Percentiles rank a stretch among this genome's conserved stretches.
phyloP scores from a whole-genome alignment of 2,113 vertebrate genomes.

The Aphyosemion australe region DNA sequence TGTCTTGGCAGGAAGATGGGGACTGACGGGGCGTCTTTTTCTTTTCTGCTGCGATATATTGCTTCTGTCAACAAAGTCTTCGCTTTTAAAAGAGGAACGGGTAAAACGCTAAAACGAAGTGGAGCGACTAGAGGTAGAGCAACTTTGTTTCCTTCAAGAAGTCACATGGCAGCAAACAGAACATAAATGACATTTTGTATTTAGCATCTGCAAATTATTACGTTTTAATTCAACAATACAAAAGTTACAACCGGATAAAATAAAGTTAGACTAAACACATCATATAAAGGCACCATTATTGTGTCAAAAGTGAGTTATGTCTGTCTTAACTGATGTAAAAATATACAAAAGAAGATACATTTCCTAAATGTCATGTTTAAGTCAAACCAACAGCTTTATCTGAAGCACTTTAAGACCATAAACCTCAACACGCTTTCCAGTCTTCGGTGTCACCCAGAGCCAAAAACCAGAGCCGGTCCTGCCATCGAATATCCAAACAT shows the following conservation, averaged over 20 bases:
- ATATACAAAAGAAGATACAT: constrained; percentile 30
- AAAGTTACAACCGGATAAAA: not conserved
- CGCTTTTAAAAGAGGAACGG: not conserved
- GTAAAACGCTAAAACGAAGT: constrained; percentile 19
- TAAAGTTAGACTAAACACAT: not conserved
- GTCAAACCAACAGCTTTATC: constrained; percentile 26
- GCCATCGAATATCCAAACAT: constrained; percentile 57
- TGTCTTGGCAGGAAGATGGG: constrained; percentile 81
- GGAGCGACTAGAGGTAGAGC: constrained; percentile 2
- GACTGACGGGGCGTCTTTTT: constrained; percentile 83
- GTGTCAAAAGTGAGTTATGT: constrained; percentile 8
- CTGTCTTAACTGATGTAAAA: constrained; percentile 27
- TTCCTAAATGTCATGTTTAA: constrained; percentile 38
- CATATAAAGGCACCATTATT: no score
- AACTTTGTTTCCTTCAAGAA: not conserved
- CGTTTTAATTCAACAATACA: no score
- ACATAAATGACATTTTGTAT: not conserved
- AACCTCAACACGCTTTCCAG: constrained; percentile 50
- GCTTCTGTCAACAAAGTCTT: constrained; percentile 66
- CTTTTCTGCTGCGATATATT: constrained; percentile 89
- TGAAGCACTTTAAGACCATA: constrained; percentile 27
- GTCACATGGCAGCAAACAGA: not conserved
- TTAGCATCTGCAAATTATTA: not conserved
- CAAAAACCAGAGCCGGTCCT: constrained; percentile 50
- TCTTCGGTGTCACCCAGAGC: constrained; percentile 40